Evolutionary conservation across 2,888 invertebrate genomes (phyloP), one percentile per base, ranked within the genome.

Genomic region (Sarcophaga variegata): DNA sequence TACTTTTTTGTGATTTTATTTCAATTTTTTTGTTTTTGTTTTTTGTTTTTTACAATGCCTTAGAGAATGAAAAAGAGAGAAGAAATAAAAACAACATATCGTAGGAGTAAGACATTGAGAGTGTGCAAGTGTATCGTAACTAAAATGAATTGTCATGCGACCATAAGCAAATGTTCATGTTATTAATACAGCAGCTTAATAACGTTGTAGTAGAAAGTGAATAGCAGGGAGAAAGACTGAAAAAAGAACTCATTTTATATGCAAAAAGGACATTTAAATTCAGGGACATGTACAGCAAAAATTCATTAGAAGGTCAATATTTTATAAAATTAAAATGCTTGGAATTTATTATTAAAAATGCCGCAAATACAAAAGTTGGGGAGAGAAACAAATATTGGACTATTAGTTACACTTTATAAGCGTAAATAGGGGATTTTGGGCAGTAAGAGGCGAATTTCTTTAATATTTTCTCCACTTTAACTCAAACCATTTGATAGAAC

Each of bases 181-280:
- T 54, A 54, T 54, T 37, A 64, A 71, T 71, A 64, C 54, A 64
- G 25, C 25, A 67, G 20, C 1, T 54, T 54, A 67, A 45, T 11
- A 45, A 45, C 47, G n/a, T 63, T 45, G n/a, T 59, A 60, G 25
- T 76, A 59, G 59, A 37, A 37, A 8, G 37, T 37, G 37, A 37
- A 37, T 37, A 37, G 10, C 8, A 37, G 8, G 37, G 37, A 37
- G 37, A 6, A 37, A 6, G 37, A 37, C 1, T 12, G 71, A 77
- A 64, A 77, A 71, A 67, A 37, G n/a, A 22, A 78, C 8, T 66
- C 49, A 72, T 74, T n/a, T 78, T 67, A n/a, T 67, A 62, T 72
- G 37, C 45, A 74, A 83, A 70, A 72, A 74, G 47, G 37, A 67
- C 27, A 83, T 74, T 67, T 67, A 45, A 74, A 83, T 72, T 67